phyloP scores from a whole-genome alignment of 2,888 invertebrate species.

The Conomelus anceps region DNA sequence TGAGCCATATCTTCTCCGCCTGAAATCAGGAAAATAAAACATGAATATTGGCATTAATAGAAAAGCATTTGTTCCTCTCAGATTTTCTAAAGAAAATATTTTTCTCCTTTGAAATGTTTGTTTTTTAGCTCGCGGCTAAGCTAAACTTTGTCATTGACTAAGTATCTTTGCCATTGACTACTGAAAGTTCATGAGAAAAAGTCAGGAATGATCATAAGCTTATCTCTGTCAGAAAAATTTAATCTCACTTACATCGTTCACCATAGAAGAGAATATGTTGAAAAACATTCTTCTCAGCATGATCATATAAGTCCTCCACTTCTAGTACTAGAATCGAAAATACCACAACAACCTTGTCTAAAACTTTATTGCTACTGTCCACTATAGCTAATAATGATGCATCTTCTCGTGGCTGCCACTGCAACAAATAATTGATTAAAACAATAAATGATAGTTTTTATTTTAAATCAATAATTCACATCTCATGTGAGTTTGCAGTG shows the following conservation, averaged over 20 bases:
- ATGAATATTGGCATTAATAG: background rate
- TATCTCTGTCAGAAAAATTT: background rate
- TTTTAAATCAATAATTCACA: too few relatives aligned
- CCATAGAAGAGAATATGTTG: slow-evolving; percentile 59
- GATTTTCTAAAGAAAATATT: background rate
- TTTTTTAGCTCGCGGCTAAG: too few relatives aligned
- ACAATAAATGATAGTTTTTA: too few relatives aligned
- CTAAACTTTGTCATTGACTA: too few relatives aligned
- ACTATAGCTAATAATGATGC: slow-evolving; percentile 52
- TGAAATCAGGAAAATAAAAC: slow-evolving; percentile 17
- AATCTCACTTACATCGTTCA: slow-evolving; percentile 46
- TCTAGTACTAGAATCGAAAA: slow-evolving; percentile 74
- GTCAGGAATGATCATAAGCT: too few relatives aligned
- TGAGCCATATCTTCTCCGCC: slow-evolving; percentile 42
- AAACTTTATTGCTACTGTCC: slow-evolving; percentile 73
- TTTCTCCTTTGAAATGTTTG: too few relatives aligned
- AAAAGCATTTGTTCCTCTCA: too few relatives aligned
- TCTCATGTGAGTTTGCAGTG: too few relatives aligned
- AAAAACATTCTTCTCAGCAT: slow-evolving; percentile 56
- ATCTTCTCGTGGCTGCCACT: slow-evolving; percentile 26
- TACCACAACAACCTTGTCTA: slow-evolving; percentile 72
- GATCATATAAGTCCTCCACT: slow-evolving; percentile 57
- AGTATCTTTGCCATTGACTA: too few relatives aligned
- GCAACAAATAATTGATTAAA: too few relatives aligned
- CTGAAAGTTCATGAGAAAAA: too few relatives aligned